A percentile compares a stretch with the other conserved stretches of the same genome.
Conservation (phyloP, 1,140 invertebrate species). For the Eumeta japonica region DNA sequence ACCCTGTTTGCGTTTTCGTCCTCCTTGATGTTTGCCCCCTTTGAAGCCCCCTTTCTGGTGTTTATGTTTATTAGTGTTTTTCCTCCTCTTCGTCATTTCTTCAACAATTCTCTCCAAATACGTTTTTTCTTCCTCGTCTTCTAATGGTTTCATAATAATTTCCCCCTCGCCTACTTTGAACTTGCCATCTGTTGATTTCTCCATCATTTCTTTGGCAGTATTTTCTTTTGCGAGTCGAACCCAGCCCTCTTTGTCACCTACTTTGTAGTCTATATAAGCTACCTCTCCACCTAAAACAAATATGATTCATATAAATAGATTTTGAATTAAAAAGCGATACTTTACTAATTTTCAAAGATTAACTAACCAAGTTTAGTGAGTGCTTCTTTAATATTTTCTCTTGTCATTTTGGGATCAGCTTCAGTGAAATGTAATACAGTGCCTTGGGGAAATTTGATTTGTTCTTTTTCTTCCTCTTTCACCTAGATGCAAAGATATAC, state of each 20-base stretch:
- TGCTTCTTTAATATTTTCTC: slow-evolving; percentile 71
- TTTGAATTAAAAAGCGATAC: too few species aligned
- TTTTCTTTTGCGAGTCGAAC: slow-evolving; percentile 70
- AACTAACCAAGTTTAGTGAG: slow-evolving; percentile 58
- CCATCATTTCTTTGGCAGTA: slow-evolving; percentile 63
- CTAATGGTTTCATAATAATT: slow-evolving; percentile 60
- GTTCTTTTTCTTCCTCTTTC: slow-evolving; percentile 42
- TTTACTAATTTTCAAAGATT: too few species aligned
- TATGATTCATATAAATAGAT: neutral
- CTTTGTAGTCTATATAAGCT: slow-evolving; percentile 73
- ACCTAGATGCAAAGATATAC: too few species aligned
- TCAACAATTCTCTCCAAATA: slow-evolving; percentile 66
- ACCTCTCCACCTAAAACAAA: slow-evolving; percentile 57
- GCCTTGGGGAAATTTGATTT: slow-evolving; percentile 61
- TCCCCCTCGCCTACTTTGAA: slow-evolving; percentile 60
- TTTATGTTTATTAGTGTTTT: slow-evolving; percentile 43
- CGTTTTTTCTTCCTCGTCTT: slow-evolving; percentile 69
- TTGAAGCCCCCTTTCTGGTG: slow-evolving; percentile 23
- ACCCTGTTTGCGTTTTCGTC: slow-evolving; percentile 31
- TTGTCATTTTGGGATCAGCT: slow-evolving; percentile 60
- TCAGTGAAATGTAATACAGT: slow-evolving; percentile 68
- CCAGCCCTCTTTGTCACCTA: slow-evolving; percentile 70
- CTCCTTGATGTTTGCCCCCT: slow-evolving; percentile 18
- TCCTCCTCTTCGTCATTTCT: slow-evolving; percentile 61
- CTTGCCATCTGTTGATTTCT: slow-evolving; percentile 65